Evolutionary conservation across 1,140 invertebrate species (phyloP).

Genomic region (Sitodiplosis mosellana): DNA sequence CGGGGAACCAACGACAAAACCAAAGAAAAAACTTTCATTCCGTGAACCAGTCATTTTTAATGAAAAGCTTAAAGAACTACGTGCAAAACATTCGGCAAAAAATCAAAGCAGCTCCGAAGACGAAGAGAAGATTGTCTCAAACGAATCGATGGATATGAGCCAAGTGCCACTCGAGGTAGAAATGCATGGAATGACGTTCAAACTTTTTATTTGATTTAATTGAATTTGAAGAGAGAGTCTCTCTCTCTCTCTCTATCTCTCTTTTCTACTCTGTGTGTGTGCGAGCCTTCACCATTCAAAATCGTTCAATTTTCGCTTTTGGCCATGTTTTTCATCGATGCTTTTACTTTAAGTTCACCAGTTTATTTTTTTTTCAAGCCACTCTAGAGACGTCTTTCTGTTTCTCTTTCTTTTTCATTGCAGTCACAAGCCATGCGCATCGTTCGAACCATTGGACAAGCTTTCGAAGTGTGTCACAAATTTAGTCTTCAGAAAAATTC

Average conservation of each 20-base stretch:
- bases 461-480: slow-evolving; percentile 98
- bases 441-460: slow-evolving; percentile 93
- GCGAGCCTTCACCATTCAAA: no score
- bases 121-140: not conserved
- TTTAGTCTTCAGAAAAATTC: slow-evolving; percentile 39
- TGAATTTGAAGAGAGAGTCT: no score
- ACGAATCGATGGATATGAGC: not conserved
- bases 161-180: not conserved
- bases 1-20: slow-evolving; percentile 31
- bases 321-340: no score
- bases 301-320: no score
- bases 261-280: no score
- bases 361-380: not conserved
- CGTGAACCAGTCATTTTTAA: slow-evolving; percentile 37
- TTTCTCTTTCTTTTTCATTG: slow-evolving; percentile 18
- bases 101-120: no score
- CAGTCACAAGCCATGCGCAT: slow-evolving; percentile 97
- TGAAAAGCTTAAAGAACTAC: no score
- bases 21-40: slow-evolving; percentile 69
- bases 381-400: not conserved
- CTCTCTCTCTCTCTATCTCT: no score
- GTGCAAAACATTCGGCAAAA: no score
- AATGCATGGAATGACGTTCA: no score
- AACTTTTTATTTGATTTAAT: no score
- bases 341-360: no score